A percentile compares a stretch with the other conserved stretches of the same genome.
phyloP scores from a whole-genome alignment of 2,113 vertebrate genomes.

The Empidonax alnorum region DNA sequence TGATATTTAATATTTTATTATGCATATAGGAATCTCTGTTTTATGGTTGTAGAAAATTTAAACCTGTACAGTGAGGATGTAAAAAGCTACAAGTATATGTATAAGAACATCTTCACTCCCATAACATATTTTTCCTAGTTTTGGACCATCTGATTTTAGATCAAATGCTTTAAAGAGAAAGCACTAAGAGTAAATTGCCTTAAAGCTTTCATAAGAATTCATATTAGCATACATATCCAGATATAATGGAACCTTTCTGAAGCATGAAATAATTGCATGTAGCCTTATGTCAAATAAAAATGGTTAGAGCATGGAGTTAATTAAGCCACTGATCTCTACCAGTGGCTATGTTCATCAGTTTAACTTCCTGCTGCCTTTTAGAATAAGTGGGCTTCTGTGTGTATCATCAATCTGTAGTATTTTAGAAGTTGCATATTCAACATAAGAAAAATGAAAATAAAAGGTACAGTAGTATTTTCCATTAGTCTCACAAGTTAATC shows the following conservation, averaged over 20 bases:
- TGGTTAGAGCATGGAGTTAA: not conserved
- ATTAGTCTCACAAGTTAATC: not conserved
- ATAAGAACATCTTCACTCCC: not conserved
- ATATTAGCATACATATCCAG: not conserved
- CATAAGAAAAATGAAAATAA: slow-evolving; percentile 10
- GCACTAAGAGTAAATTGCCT: not conserved
- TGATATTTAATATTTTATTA: not conserved
- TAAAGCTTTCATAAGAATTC: not conserved
- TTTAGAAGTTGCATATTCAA: slow-evolving; percentile 4
- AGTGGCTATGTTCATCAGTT: not conserved
- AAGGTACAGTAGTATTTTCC: not conserved
- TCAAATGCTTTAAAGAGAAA: not conserved
- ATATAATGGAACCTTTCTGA: not conserved
- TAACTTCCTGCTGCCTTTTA: not conserved
- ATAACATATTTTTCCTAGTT: not conserved
- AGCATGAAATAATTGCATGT: slow-evolving; percentile 12
- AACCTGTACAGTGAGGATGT: not conserved
- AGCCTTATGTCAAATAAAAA: slow-evolving; percentile 52
- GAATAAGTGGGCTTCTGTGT: not conserved
- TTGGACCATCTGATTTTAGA: not conserved
- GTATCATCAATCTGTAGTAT: not conserved
- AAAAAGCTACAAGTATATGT: not conserved
- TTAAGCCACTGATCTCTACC: slow-evolving; percentile 25
- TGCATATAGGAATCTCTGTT: not conserved
- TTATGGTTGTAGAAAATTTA: not conserved